Evolutionary conservation across 2,113 vertebrate genomes (phyloP).

Genomic region (Acrocephalus kingi): DNA sequence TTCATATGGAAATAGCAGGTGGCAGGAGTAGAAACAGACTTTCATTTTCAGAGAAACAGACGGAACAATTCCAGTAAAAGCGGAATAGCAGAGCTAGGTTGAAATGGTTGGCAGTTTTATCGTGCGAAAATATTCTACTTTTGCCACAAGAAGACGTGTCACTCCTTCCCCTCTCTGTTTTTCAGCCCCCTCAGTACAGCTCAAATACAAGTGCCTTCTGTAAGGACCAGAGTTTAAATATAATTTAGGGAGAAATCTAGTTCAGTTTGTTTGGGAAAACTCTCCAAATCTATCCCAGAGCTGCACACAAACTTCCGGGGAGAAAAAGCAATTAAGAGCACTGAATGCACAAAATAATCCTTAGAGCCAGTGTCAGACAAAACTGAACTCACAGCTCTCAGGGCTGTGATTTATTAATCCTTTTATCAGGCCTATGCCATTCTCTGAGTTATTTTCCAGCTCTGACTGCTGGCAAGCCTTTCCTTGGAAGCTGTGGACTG

Average conservation of each 20-base stretch:
- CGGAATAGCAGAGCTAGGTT: not conserved
- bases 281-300: not conserved
- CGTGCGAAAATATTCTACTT: not conserved
- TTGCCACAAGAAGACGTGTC: not conserved
- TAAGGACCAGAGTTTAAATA: not conserved
- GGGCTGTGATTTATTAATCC: slow-evolving; percentile 38
- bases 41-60: slow-evolving; percentile 49
- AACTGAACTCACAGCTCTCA: not conserved
- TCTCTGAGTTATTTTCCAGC: slow-evolving; percentile 2
- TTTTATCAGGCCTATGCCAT: slow-evolving; percentile 31
- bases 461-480: not conserved
- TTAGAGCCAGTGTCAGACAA: not conserved
- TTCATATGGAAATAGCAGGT: slow-evolving; percentile 58
- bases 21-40: slow-evolving; percentile 44
- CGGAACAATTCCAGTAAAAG: slow-evolving; percentile 42
- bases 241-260: not conserved
- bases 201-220: not conserved
- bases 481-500: slow-evolving; percentile 14
- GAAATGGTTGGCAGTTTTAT: not conserved
- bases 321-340: slow-evolving; percentile 18
- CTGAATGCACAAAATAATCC: slow-evolving; percentile 13
- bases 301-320: not conserved
- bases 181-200: not conserved
- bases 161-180: not conserved
- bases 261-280: not conserved